Conservation (phyloP, 1,140 invertebrate species). For the Trichonephila inaurata region DNA sequence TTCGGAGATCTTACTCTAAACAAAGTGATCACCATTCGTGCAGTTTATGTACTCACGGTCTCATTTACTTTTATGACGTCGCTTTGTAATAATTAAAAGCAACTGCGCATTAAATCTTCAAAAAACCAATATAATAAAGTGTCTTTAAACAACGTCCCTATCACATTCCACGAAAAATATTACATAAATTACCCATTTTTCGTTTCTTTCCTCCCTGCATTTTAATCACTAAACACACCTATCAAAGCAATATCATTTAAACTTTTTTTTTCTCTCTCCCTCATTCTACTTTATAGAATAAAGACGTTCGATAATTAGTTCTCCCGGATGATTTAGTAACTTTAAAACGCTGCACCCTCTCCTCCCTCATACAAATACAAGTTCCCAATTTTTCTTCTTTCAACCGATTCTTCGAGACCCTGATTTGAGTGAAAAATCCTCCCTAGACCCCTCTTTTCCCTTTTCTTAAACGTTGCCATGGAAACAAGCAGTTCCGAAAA, state of each 20-base stretch:
- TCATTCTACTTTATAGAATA: not conserved
- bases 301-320: slow-evolving; percentile 19
- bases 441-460: not conserved
- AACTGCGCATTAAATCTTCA: not conserved
- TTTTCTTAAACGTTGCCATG: not conserved
- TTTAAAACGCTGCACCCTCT: slow-evolving; percentile 6
- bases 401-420: not conserved
- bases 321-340: slow-evolving; percentile 32
- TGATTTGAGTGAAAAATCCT: slow-evolving; percentile 20
- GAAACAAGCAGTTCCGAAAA: slow-evolving; percentile 18
- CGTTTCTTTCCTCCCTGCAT: not conserved
- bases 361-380: not conserved
- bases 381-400: not conserved
- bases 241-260: not conserved
- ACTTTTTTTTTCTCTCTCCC: not conserved
- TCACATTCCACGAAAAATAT: not conserved
- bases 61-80: not conserved
- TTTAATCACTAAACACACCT: slow-evolving; percentile 6
- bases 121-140: not conserved
- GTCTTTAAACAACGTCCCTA: not conserved
- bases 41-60: not conserved
- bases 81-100: not conserved
- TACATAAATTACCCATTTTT: not conserved
- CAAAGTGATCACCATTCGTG: not conserved
- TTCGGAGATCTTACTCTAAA: too few species aligned